Evolutionary conservation across 2,113 vertebrate genomes (phyloP), one percentile per base, ranked within the genome.

Genomic region (Myocastor coypus): DNA sequence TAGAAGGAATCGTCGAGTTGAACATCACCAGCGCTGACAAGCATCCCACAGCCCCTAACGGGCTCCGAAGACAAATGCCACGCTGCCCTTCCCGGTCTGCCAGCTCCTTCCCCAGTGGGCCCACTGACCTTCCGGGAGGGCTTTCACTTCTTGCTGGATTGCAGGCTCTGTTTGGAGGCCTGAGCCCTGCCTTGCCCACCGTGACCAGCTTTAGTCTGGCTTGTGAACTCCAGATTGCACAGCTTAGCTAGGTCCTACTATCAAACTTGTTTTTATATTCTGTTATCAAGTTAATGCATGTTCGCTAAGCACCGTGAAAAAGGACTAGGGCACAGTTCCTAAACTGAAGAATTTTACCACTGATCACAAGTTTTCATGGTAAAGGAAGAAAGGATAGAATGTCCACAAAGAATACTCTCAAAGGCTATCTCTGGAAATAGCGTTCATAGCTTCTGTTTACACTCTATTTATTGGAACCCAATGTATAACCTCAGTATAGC

Each of bases 91-190:
- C 55, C 50, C 5, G 17, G 50, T 34, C 57, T 34, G 46, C 55
- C 52, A 71, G 87, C 32, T 71, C 0, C 59, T 61, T 87, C 92
- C 89, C 93, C 87, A 78, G 87, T 89, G 89, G 96, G 92, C 16
- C n/a, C 46, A 17, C 19, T 84, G 92, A 84, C 94, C 81, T 96
- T 97, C 10, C 1, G 42, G 77, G 87, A 52, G 5, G 26, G 52
- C 80, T 96, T 84, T 66, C 83, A 89, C 30, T 97, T 94, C 46
- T 84, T 92, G 89, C 84, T 96, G 46, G 42, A 34, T 6, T 87
- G 77, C 30, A 68, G 77, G 71, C 68, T 40, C 37, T 78, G 42
- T 68, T 66, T 83, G 86, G 13, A 75, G 88, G 61, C 24, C 81
- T 80, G n/a, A 94, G 64, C 59, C 59, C 34, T 89, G 52, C 52